Evolutionary conservation across 2,797 vertebrate species (phyloP).

Genomic region (Falco peregrinus): DNA sequence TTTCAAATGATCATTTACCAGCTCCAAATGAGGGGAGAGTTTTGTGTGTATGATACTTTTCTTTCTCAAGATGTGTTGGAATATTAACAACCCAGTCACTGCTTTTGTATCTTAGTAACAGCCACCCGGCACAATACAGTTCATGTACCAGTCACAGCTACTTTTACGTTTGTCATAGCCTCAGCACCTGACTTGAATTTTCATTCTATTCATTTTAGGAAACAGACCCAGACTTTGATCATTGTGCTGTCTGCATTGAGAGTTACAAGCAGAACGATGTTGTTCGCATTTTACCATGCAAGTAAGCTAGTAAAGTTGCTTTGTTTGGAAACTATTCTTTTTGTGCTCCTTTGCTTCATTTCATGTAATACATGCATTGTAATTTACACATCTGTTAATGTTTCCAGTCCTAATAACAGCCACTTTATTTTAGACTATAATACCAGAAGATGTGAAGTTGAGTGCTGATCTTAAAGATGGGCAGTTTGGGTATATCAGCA

Average conservation of each 20-base stretch:
- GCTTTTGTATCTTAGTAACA: background rate
- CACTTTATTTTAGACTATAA: background rate
- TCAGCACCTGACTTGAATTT: conserved; percentile 50
- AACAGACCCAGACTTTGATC: conserved; percentile 96
- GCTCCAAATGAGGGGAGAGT: background rate
- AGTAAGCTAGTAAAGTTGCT: conserved; percentile 82
- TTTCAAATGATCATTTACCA: background rate
- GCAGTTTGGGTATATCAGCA: background rate
- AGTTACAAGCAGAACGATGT: conserved; percentile 96
- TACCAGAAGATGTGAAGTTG: background rate
- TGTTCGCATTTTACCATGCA: conserved; percentile 96
- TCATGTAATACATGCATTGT: background rate
- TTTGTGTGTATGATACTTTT: background rate
- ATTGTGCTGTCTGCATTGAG: conserved; percentile 97
- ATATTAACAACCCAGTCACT: background rate
- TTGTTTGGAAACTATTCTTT: background rate
- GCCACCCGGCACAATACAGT: background rate
- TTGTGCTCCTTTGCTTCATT: background rate
- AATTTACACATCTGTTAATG: background rate
- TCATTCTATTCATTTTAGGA: conserved; percentile 82
- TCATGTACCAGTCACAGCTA: background rate
- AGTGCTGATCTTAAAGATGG: background rate
- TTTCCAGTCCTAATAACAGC: background rate
- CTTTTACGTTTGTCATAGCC: background rate
- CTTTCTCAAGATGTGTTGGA: background rate